These are phyloP conservation scores for Nibea albiflora DNA, from an alignment of 2,113 vertebrate species.

Conservation along the genomic window DNA sequence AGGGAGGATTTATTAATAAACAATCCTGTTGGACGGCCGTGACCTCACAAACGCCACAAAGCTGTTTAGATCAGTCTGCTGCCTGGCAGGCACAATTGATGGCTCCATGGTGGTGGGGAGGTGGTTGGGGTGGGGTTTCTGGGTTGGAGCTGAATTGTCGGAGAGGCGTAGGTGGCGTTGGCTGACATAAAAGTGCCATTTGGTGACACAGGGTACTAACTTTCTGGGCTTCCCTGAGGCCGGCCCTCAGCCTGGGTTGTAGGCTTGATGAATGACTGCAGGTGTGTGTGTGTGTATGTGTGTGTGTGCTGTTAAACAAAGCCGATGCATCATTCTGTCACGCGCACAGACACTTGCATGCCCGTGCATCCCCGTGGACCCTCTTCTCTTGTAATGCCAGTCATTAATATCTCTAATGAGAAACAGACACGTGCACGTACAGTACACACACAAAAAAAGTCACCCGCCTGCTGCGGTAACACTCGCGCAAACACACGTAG, in stretches of 20 bases:
- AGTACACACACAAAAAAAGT: not conserved
- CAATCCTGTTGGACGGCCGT: not conserved
- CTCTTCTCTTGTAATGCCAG: slow-evolving; percentile 8
- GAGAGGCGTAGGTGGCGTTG: slow-evolving; percentile 13
- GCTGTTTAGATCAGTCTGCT: not conserved
- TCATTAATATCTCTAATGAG: slow-evolving; percentile 63
- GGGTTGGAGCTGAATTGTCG: slow-evolving; percentile 11
- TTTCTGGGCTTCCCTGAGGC: slow-evolving; percentile 17
- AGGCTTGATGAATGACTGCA: slow-evolving; percentile 55
- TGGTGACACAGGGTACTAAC: slow-evolving; percentile 23
- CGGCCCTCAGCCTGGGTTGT: slow-evolving; percentile 30
- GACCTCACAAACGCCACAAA: slow-evolving; percentile 35
- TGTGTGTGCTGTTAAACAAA: slow-evolving; percentile 61
- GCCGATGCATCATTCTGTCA: slow-evolving; percentile 73
- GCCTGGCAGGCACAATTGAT: slow-evolving; percentile 31
- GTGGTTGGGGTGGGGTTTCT: slow-evolving; percentile 15
- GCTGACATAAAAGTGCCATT: slow-evolving; percentile 42
- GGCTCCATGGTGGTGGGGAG: not conserved
- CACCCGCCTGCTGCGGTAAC: not conserved
- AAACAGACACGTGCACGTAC: not conserved
- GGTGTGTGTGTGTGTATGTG: slow-evolving; percentile 29
- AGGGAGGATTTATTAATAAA: slow-evolving; percentile 28
- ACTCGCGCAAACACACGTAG: not conserved
- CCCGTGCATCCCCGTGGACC: not conserved
- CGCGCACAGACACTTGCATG: not conserved